Base-by-base conservation (phyloP, 2,113 vertebrate genomes). In the Saccopteryx bilineata region DNA sequence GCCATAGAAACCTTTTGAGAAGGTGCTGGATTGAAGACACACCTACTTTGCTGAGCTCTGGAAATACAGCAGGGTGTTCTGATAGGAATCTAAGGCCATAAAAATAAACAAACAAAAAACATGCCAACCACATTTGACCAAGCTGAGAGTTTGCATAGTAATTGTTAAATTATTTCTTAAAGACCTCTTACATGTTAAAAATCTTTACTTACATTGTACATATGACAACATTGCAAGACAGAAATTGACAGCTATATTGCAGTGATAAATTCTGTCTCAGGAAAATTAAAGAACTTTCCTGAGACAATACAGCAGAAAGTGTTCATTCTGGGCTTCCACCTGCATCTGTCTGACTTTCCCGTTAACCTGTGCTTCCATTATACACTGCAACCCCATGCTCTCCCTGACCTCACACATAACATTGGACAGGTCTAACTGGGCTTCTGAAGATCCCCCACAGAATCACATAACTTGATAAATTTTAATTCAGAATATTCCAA, bases 361-460 rank as follows among this genome's bases (percentile, higher is more conserved):
- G 6, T 5, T 33, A 28, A 17, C 23, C 89, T 28, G 18, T 2
- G 2, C 6, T 33, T 56, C 76, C 17, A 5, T 6, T 5, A 15
- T 5, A 31, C 48, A 15, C 24, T 0, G 5, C 21, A 13, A 4
- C 9, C 17, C 11, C 0, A 0, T 0, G 60, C 12, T n/a, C 63
- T 19, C 23, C 1, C 0, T 10, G 76, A 39, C 80, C 21, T 69
- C 10, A 17, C 2, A 4, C n/a, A 0, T 5, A 2, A 4, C 1
- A 0, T 2, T 52, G 0, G 2, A 21, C 2, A 12, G 1, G 0
- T 11, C 28, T 4, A 15, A 23, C 7, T n/a, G 52, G 5, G 1
- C 63, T 66, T 3, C 18, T 19, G 17, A 65, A 3, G 10, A 2
- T 31, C 7, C 3, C 11, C 2, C 19, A 26, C 56, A 39, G 58